These are phyloP conservation scores for Perodicticus potto DNA, from an alignment of 2,797 vertebrate species.

Conservation along the genomic window DNA sequence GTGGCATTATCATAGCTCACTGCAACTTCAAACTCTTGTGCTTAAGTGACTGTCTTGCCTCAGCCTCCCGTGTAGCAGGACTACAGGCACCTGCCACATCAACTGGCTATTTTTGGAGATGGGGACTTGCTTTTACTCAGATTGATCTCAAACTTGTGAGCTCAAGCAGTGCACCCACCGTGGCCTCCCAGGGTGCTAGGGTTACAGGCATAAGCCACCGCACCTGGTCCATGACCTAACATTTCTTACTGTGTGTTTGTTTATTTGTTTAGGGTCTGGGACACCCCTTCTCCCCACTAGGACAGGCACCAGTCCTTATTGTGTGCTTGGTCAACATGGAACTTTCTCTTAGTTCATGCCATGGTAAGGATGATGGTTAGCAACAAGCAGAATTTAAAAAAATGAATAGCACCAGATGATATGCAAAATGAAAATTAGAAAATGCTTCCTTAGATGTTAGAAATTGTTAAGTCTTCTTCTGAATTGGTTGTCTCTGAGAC, in stretches of 20 bases:
- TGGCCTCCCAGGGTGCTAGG: too few species aligned
- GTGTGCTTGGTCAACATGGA: accelerated
- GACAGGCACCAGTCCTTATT: neutral
- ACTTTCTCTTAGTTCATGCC: neutral
- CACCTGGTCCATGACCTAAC: too few species aligned
- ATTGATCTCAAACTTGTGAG: too few species aligned
- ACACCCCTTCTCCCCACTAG: accelerated
- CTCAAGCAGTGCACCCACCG: too few species aligned
- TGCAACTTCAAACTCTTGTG: too few species aligned
- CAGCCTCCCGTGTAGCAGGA: too few species aligned
- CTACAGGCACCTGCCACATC: too few species aligned
- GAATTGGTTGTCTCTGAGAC: neutral
- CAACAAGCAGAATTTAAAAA: neutral
- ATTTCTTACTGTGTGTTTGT: neutral
- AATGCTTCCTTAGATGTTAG: neutral
- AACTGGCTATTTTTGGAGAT: too few species aligned
- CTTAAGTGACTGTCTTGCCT: too few species aligned
- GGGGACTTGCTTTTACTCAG: too few species aligned
- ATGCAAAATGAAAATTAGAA: neutral
- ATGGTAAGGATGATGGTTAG: neutral
- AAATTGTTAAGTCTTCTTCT: neutral
- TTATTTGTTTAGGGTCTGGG: neutral
- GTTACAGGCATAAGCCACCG: too few species aligned
- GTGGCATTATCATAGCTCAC: too few species aligned
- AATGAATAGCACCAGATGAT: neutral